Percentiles rank a stretch among this genome's conserved stretches.
phyloP scores from a whole-genome alignment of 2,113 vertebrate species.

The Athene noctua region DNA sequence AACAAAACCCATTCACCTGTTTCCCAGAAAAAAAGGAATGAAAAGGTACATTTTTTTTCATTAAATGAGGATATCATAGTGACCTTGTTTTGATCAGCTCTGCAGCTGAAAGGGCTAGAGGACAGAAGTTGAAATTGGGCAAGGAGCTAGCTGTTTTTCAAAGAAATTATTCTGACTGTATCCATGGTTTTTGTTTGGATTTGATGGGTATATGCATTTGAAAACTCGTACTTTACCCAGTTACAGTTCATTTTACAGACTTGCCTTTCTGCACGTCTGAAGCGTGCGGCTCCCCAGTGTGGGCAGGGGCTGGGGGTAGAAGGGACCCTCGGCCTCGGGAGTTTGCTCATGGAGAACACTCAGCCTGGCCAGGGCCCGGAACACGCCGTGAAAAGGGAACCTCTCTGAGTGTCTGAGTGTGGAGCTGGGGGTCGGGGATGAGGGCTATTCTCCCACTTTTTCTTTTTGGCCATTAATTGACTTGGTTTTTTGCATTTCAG shows the following conservation, averaged over 20 bases:
- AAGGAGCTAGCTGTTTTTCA: background rate
- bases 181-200: background rate
- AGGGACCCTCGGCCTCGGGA: background rate
- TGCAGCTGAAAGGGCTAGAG: background rate
- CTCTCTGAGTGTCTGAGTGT: background rate
- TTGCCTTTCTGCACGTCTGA: background rate
- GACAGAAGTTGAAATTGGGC: background rate
- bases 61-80: background rate
- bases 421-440: background rate
- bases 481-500: background rate
- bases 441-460: background rate
- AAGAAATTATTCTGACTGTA: background rate
- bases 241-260: background rate
- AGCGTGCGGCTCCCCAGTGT: background rate
- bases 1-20: background rate
- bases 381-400: background rate
- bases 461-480: background rate
- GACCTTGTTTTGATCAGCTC: conserved; percentile 37
- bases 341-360: background rate
- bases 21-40: background rate
- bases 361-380: background rate
- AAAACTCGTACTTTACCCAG: background rate
- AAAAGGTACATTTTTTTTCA: background rate
- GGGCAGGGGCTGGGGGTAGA: background rate
- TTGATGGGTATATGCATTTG: background rate